These are phyloP conservation scores for Verasper variegatus DNA, from an alignment of 2,113 vertebrate genomes.

Conservation along the genomic window DNA sequence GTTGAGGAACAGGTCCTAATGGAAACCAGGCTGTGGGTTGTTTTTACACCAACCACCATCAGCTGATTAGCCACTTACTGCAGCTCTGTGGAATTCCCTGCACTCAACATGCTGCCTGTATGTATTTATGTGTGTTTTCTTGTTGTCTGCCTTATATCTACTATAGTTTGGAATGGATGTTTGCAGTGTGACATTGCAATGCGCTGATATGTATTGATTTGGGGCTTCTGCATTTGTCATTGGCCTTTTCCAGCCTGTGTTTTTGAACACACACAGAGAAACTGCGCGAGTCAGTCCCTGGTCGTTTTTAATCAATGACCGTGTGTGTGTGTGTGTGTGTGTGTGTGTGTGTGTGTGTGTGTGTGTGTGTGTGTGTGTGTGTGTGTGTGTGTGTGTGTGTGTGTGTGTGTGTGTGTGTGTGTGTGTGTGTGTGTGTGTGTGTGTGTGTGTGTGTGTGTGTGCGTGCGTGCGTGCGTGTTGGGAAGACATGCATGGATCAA, in stretches of 20 bases:
- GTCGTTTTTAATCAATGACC: conserved; percentile 21
- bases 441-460: background rate
- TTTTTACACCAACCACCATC: conserved; percentile 29
- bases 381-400: background rate
- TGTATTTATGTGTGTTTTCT: conserved; percentile 23
- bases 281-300: background rate
- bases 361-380: background rate
- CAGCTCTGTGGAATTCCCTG: conserved; percentile 6
- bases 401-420: background rate
- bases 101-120: conserved; percentile 6
- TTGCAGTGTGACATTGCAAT: background rate
- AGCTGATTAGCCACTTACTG: conserved; percentile 38
- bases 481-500: background rate
- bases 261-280: background rate
- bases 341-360: conserved; percentile 4
- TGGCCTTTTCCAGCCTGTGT: background rate
- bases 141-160: background rate
- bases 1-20: conserved; percentile 33
- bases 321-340: background rate
- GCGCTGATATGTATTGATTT: too few relatives aligned
- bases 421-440: background rate
- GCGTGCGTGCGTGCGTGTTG: too few relatives aligned
- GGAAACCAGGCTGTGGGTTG: conserved; percentile 55
- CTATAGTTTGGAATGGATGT: background rate
- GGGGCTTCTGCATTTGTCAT: background rate